Evolutionary conservation across 1,140 invertebrate species (phyloP).

Genomic region (Drosophila serrata): DNA sequence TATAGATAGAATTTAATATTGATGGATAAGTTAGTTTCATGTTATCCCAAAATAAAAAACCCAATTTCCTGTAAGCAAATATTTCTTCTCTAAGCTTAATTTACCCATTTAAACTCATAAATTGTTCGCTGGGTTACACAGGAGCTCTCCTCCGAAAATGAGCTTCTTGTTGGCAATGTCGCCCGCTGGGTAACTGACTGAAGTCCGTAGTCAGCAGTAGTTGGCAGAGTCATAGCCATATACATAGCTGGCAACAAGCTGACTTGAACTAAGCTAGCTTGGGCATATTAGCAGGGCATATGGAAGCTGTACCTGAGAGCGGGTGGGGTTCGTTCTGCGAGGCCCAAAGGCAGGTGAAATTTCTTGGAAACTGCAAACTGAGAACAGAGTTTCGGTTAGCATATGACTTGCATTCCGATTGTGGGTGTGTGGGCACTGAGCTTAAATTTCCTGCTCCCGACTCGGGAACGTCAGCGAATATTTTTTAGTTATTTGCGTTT

Average conservation of each 20-base stretch:
- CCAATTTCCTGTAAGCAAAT: background rate
- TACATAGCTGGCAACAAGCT: conserved; percentile 33
- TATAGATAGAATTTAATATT: no score
- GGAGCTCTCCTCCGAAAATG: conserved; percentile 36
- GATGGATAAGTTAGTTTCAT: no score
- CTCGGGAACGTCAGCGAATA: conserved; percentile 22
- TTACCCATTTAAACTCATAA: background rate
- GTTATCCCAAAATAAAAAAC: background rate
- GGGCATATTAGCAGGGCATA: conserved; percentile 66
- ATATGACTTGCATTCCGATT: conserved; percentile 43
- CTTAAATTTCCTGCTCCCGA: conserved; percentile 21
- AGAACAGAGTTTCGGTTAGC: conserved; percentile 8
- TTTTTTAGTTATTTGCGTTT: conserved; percentile 45
- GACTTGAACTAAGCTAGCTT: conserved; percentile 63
- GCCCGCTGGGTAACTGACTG: conserved; percentile 52
- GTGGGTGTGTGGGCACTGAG: conserved; percentile 4
- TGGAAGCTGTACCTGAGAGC: conserved; percentile 17
- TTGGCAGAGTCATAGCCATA: conserved; percentile 72
- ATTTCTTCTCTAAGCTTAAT: background rate
- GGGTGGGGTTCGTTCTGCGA: background rate
- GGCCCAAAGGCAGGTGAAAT: conserved; percentile 65
- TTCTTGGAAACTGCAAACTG: conserved; percentile 69
- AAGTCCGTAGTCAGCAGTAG: conserved; percentile 67
- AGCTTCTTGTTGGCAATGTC: conserved; percentile 53
- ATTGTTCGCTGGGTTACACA: conserved; percentile 20